phyloP scores from a whole-genome alignment of 2,113 vertebrate species.

The Mola mola region DNA sequence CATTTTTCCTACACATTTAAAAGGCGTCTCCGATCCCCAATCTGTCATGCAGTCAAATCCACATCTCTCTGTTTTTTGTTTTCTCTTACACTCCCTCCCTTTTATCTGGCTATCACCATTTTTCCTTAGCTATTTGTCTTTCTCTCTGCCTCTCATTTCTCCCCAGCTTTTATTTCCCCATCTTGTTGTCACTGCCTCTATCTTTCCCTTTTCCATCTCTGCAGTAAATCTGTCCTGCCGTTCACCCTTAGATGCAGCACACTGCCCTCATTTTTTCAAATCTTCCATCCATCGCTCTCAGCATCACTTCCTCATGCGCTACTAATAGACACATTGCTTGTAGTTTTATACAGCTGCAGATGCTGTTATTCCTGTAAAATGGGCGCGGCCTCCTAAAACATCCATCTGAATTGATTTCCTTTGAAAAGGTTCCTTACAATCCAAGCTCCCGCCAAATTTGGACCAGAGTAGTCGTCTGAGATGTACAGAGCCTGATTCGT shows the following conservation, averaged over 20 bases:
- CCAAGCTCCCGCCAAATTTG: slow-evolving; percentile 16
- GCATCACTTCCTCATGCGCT: slow-evolving; percentile 17
- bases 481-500: too few species aligned
- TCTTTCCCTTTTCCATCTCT: slow-evolving; percentile 7
- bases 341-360: slow-evolving; percentile 14
- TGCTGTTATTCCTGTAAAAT: slow-evolving; percentile 17
- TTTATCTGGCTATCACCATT: background rate
- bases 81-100: background rate
- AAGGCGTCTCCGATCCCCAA: background rate
- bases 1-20: background rate
- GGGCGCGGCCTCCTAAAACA: background rate
- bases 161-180: background rate
- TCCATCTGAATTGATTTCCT: slow-evolving; percentile 8
- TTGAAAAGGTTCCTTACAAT: slow-evolving; percentile 3
- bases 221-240: slow-evolving; percentile 29
- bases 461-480: background rate
- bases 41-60: background rate
- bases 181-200: slow-evolving; percentile 6
- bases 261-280: slow-evolving; percentile 15
- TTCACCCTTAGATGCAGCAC: slow-evolving; percentile 12
- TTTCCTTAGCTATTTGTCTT: background rate
- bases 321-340: slow-evolving; percentile 20
- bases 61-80: background rate
- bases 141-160: background rate
- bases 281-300: too few species aligned